Evolutionary conservation across 2,888 invertebrate species (phyloP).

Genomic region (Colletes collaris): DNA sequence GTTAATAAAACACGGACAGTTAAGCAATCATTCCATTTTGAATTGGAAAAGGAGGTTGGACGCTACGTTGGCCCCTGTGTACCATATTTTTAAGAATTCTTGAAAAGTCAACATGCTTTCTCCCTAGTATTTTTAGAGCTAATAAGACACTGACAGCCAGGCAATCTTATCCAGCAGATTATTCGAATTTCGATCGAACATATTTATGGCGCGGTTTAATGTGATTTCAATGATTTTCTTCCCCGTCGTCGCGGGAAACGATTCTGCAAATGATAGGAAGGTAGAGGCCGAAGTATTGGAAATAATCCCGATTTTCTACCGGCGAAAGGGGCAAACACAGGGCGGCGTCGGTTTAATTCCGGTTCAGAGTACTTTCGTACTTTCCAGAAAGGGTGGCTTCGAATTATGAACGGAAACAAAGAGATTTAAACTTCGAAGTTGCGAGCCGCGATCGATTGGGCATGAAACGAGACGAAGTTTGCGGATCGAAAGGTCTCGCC

Average conservation of each 20-base stretch:
- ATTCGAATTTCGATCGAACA: too few relatives aligned
- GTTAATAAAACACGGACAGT: too few relatives aligned
- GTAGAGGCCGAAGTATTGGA: conserved; percentile 42
- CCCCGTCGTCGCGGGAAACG: neutral
- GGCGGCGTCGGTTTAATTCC: conserved; percentile 64
- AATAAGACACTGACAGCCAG: too few relatives aligned
- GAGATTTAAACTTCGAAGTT: conserved; percentile 74
- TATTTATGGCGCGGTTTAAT: neutral
- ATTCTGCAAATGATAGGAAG: conserved; percentile 25
- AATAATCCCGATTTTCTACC: conserved; percentile 57
- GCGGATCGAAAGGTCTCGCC: conserved; percentile 64
- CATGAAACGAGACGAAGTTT: conserved; percentile 75
- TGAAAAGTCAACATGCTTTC: too few relatives aligned
- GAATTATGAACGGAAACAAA: conserved; percentile 78
- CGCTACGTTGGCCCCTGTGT: too few relatives aligned
- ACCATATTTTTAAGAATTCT: too few relatives aligned
- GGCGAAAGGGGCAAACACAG: conserved; percentile 62
- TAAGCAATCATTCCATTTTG: too few relatives aligned
- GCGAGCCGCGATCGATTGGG: conserved; percentile 74
- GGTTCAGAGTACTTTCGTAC: conserved; percentile 62
- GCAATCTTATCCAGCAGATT: too few relatives aligned
- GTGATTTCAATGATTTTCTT: conserved; percentile 20
- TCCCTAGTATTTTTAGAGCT: too few relatives aligned
- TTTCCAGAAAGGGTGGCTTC: conserved; percentile 67
- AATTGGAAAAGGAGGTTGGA: too few relatives aligned